Base-by-base conservation (phyloP, 2,797 vertebrate genomes). In the Zenarchopterus dispar region DNA sequence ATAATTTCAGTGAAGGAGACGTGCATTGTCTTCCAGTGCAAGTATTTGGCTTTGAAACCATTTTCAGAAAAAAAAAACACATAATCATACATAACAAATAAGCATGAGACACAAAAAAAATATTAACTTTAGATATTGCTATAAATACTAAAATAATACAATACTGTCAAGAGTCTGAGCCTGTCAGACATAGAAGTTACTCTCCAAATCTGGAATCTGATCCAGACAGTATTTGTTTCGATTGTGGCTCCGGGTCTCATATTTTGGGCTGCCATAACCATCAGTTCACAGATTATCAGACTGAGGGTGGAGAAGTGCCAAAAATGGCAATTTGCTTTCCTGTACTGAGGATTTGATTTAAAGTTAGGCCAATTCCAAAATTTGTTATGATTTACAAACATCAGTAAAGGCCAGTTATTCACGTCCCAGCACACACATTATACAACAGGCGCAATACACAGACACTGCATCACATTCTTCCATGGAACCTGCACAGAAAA, bases 21-120 rank as follows among this genome's bases (percentile, higher is more conserved):
- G 78, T 75, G 44, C 47, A 69, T 85, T 88, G 84, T 85, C 84
- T 76, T 89, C 89, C 89, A 91, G 91, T 91, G 91, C 90, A 91
- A 88, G 60, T 85, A 73, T 75, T 33, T 73, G 86, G 81, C 82
- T 49, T 77, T 62, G 39, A 74, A 73, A 73, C 84, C 86, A 70
- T 73, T 74, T 78, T 57, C 51, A 81, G 77, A 86, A 84, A 84
- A 58, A 85, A 28, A 24, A 24, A 24, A 2, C 82, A 87, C 72
- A 84, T 50, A 72, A 68, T 56, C 59, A 80, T 78, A 89, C 74
- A 86, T 83, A 86, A 87, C 80, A 86, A 74, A 85, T 47, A 75
- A 65, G 62, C 52, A 56, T 60, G 43, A 62, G 70, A 85, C 77
- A 89, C 51, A 88, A 79, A 78, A 85, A 86, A 73, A 87, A 86